Percentiles rank a stretch among this genome's conserved stretches.
phyloP scores from a whole-genome alignment of 2,797 vertebrate genomes.

The Mycteria americana region DNA sequence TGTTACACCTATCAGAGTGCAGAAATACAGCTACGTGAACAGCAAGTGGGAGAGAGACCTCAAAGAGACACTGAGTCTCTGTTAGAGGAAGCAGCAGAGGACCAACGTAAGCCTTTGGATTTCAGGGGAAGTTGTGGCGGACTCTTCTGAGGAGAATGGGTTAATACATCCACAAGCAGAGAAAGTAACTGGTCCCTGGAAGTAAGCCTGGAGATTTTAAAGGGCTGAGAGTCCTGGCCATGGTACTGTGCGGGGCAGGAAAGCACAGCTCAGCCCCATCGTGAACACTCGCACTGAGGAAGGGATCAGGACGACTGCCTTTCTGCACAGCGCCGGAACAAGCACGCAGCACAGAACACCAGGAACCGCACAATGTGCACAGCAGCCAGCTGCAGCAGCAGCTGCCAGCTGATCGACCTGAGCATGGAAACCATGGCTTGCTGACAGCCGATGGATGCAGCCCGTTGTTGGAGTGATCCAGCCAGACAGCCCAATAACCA shows the following conservation, averaged over 20 bases:
- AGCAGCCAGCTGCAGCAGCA: fast-evolving
- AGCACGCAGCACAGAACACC: neutral
- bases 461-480: fast-evolving
- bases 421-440: fast-evolving
- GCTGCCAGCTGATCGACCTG: neutral
- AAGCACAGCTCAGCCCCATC: neutral
- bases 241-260: fast-evolving
- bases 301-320: neutral
- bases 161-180: neutral
- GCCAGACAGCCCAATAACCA: neutral
- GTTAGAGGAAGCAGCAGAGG: neutral
- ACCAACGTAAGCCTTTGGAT: neutral
- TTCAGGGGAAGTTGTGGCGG: neutral
- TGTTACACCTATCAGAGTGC: fast-evolving
- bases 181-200: neutral
- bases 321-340: neutral
- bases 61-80: fast-evolving
- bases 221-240: too few relatives aligned
- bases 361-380: fast-evolving
- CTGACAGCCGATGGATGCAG: too few relatives aligned
- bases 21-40: neutral
- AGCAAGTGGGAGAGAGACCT: neutral
- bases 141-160: neutral
- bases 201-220: neutral
- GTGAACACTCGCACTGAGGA: fast-evolving